Base-by-base conservation (phyloP, 2,888 invertebrate species). In the Heliconius aoede region DNA sequence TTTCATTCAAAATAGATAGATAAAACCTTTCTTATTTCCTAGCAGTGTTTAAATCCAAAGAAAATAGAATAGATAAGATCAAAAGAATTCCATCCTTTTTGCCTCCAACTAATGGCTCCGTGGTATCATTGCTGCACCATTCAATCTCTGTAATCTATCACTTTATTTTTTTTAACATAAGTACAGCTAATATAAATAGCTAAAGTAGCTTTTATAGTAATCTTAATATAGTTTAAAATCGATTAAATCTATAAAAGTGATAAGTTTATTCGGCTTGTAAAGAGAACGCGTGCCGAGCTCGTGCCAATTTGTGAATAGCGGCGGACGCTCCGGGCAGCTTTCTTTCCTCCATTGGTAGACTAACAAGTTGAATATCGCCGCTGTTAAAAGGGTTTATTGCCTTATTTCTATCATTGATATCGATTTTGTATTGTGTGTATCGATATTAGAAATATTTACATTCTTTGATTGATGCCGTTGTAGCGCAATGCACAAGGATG, bases 281-380 rank as follows among this genome's bases (percentile, higher is more conserved):
- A 79, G 65, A 78, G 80, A 86, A 88, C 92, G 93, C 92, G 93
- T 93, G 93, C 89, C 90, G 88, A 89, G 92, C 93, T 93, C 93
- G 93, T 93, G 93, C 92, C 93, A 93, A 94, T 93, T 93, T 93
- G 94, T 92, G 92, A 91, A 91, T 91, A 92, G 90, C 91, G 89
- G 89, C 91, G 91, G 91, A 90, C 91, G 92, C 91, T 90, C 84
- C 87, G 86, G 89, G 90, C 91, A 88, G 91, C 93, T 93, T 93
- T 93, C 92, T 93, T 94, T 93, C 92, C 92, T 90, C 85, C 89
- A 89, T 90, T 89, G 91, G 91, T 92, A 89, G 90, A 92, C 92
- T 91, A 90, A 92, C 92, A 91, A 90, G 89, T 90, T 88, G 89
- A 89, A 92, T 92, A 92, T 90, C 90, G 89, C 89, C 90, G 89